A percentile compares a stretch with the other conserved stretches of the same genome.
These are phyloP conservation scores for Gallinago paraguaiae DNA, from an alignment of 2,113 vertebrate genomes.

Conservation along the genomic window DNA sequence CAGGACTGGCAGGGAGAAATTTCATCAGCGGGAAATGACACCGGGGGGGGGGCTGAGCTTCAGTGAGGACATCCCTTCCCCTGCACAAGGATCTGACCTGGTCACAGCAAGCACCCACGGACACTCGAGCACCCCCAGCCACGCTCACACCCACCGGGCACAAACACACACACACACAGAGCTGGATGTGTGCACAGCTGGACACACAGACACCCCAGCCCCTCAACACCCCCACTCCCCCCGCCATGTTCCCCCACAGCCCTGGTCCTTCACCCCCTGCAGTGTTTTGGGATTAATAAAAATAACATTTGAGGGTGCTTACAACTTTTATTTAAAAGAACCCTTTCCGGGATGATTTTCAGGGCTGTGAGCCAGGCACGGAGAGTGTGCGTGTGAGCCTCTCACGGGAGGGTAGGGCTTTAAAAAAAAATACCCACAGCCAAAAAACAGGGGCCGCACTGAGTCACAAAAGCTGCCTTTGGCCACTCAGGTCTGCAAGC, in stretches of 20 bases:
- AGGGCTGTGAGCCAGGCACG: background rate
- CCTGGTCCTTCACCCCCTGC: background rate
- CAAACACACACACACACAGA: rapidly evolving
- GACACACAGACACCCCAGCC: too few relatives aligned
- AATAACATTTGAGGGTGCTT: background rate
- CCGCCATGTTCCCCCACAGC: background rate
- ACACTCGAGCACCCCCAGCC: rapidly evolving
- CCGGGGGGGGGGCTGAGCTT: background rate
- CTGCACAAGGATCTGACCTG: background rate
- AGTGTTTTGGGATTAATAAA: background rate
- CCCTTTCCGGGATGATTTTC: background rate
- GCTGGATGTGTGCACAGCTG: background rate
- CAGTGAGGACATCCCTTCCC: background rate
- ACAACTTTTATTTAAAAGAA: conserved; percentile 25
- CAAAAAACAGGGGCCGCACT: background rate
- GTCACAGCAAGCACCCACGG: background rate
- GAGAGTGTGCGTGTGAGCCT: rapidly evolving
- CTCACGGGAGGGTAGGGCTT: background rate
- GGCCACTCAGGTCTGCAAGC: background rate
- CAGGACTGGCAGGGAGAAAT: background rate
- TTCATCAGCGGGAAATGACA: conserved; percentile 12
- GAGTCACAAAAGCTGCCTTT: background rate
- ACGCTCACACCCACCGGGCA: background rate
- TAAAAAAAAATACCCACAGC: background rate
- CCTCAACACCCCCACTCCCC: rapidly evolving